Conservation (phyloP, 2,113 vertebrate species). For the Athene noctua region DNA sequence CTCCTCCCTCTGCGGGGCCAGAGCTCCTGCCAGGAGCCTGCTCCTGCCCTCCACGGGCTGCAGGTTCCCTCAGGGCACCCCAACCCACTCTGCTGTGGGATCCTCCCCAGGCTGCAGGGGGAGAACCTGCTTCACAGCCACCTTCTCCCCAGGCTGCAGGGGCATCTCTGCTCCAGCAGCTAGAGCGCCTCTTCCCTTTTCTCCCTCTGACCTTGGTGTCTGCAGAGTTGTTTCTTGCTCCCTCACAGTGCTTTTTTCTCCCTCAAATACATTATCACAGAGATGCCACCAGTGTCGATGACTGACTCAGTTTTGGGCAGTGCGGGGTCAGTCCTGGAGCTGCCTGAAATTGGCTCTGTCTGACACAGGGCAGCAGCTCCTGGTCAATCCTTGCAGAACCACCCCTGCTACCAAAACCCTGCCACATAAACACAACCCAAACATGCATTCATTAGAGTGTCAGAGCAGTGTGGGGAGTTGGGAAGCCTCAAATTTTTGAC, state of each 20-base stretch:
- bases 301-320: background rate
- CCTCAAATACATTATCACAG: background rate
- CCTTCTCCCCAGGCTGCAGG: background rate
- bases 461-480: background rate
- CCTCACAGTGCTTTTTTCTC: background rate
- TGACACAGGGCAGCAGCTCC: accelerated
- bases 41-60: background rate
- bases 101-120: background rate
- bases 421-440: background rate
- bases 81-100: background rate
- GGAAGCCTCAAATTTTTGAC: background rate
- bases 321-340: background rate
- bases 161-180: background rate
- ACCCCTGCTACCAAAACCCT: background rate
- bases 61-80: background rate
- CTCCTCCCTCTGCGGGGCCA: background rate
- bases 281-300: background rate
- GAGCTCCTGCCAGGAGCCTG: background rate
- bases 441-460: background rate
- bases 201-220: background rate
- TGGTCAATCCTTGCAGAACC: background rate
- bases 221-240: background rate
- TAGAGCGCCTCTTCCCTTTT: background rate
- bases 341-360: background rate
- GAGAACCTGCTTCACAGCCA: background rate